Percentiles rank a stretch among this genome's conserved stretches.
Conservation (phyloP, 2,113 vertebrate species). For the Isurus oxyrinchus region DNA sequence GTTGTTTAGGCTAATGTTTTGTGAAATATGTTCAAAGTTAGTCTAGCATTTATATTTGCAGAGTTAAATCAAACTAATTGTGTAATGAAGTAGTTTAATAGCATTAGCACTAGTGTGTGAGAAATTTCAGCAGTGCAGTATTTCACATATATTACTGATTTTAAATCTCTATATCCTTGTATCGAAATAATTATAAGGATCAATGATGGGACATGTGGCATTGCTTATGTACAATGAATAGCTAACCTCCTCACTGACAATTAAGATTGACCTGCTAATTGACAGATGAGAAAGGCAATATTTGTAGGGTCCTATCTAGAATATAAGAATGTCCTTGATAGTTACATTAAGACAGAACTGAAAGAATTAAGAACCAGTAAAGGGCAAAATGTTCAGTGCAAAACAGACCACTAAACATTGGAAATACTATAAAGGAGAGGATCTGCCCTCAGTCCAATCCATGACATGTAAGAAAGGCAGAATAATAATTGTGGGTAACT, state of each 20-base stretch:
- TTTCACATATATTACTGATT: neutral
- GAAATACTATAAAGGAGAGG: neutral
- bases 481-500: neutral
- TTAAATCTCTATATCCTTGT: neutral
- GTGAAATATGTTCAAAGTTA: neutral
- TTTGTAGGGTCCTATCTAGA: neutral
- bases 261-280: too few relatives aligned
- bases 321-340: neutral
- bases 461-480: neutral
- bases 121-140: neutral
- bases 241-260: neutral
- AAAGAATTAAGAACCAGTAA: neutral
- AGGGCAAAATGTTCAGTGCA: too few relatives aligned
- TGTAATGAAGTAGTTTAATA: neutral
- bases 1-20: neutral
- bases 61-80: neutral
- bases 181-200: neutral
- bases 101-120: neutral
- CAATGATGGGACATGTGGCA: neutral
- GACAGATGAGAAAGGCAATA: neutral
- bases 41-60: neutral
- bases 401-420: neutral
- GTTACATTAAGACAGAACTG: neutral
- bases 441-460: neutral
- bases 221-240: neutral